Conservation (phyloP, 2,113 vertebrate species). For the Notarius quadriscutis region DNA sequence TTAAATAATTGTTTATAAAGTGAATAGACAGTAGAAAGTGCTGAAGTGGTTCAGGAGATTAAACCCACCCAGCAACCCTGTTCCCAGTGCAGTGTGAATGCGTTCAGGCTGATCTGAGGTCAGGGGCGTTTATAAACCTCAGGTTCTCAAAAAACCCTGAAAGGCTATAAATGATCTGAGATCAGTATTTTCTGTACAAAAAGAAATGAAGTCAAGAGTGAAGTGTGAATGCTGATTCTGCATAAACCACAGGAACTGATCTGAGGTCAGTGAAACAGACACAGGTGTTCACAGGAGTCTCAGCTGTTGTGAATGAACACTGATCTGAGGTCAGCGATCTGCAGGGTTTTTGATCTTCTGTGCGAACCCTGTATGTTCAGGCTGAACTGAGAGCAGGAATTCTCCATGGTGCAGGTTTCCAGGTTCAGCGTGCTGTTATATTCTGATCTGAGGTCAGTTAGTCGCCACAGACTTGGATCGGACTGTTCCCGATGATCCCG, state of each 20-base stretch:
- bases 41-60: neutral
- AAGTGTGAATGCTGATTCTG: neutral
- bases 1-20: neutral
- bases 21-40: neutral
- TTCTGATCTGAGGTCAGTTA: conserved; percentile 58
- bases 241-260: neutral
- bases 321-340: neutral
- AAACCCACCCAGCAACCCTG: neutral
- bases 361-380: neutral
- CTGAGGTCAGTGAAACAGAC: conserved; percentile 6
- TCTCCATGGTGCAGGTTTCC: neutral
- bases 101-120: neutral
- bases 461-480: conserved; percentile 77
- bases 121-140: neutral
- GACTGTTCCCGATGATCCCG: conserved; percentile 90
- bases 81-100: neutral
- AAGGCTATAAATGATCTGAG: neutral
- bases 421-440: neutral
- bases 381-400: neutral
- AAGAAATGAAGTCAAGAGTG: neutral
- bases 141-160: neutral
- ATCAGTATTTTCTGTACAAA: neutral
- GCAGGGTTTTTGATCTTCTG: neutral
- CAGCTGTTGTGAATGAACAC: neutral
- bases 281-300: neutral